phyloP scores from a whole-genome alignment of 2,113 vertebrate genomes.

The Opisthocomus hoazin region DNA sequence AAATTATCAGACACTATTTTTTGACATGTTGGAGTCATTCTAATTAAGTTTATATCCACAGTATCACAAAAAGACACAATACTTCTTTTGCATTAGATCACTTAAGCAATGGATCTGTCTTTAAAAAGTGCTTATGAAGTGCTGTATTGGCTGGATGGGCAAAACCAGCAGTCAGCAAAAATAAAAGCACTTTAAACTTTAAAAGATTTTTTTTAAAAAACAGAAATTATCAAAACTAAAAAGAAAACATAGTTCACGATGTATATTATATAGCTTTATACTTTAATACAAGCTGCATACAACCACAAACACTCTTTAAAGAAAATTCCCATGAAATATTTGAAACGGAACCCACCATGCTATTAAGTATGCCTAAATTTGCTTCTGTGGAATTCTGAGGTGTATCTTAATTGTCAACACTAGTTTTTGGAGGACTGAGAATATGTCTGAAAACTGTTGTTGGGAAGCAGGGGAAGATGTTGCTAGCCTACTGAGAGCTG shows the following conservation, averaged over 20 bases:
- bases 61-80: neutral
- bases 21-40: conserved; percentile 43
- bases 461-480: neutral
- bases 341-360: neutral
- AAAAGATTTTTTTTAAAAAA: neutral
- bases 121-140: neutral
- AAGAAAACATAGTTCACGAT: neutral
- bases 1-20: conserved; percentile 64
- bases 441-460: neutral
- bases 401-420: neutral
- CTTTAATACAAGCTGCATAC: neutral
- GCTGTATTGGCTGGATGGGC: neutral
- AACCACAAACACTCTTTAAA: neutral
- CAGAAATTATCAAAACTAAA: neutral
- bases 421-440: neutral
- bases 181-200: neutral
- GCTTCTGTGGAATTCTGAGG: neutral
- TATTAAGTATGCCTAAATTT: neutral
- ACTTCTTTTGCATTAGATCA: neutral
- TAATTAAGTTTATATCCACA: conserved; percentile 58
- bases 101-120: neutral
- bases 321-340: neutral
- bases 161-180: neutral
- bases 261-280: neutral
- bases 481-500: neutral